Evolutionary conservation across 2,113 vertebrate species (phyloP).

Genomic region (Paedocypris sp.): DNA sequence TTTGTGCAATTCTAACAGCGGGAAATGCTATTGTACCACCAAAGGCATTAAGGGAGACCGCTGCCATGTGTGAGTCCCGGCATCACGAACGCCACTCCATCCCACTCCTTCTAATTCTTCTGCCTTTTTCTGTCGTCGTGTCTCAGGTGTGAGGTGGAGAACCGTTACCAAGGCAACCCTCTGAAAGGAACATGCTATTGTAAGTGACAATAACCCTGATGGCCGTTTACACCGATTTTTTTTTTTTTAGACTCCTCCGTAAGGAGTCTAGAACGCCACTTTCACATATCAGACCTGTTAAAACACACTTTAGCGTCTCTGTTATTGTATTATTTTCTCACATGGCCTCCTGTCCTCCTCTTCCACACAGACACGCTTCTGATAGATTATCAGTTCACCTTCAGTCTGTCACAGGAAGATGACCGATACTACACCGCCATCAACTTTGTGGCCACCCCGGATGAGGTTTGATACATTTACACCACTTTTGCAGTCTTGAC

Average conservation of each 20-base stretch:
- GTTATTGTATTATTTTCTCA: background rate
- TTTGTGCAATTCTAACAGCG: slow-evolving; percentile 83
- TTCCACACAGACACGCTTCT: slow-evolving; percentile 78
- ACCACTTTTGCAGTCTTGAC: background rate
- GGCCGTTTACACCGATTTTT: slow-evolving; percentile 2
- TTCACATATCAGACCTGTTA: background rate
- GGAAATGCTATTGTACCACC: slow-evolving; percentile 97
- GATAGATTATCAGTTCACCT: slow-evolving; percentile 99
- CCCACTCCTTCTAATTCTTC: background rate
- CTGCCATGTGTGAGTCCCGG: slow-evolving; percentile 85
- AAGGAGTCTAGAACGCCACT: too few relatives aligned
- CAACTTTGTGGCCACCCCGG: slow-evolving; percentile 95
- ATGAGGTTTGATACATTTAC: slow-evolving; percentile 68
- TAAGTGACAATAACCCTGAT: slow-evolving; percentile 61
- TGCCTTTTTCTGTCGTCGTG: slow-evolving; percentile 15
- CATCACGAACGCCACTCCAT: background rate
- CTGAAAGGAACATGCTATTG: slow-evolving; percentile 98
- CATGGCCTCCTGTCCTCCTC: background rate
- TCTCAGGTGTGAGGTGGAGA: slow-evolving; percentile 90
- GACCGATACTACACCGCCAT: slow-evolving; percentile 96
- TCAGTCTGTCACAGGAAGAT: slow-evolving; percentile 96
- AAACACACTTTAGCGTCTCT: background rate
- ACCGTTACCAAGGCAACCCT: slow-evolving; percentile 95
- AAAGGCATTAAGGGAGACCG: slow-evolving; percentile 97
- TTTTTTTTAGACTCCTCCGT: too few relatives aligned